These are phyloP conservation scores for Danionella dracula DNA, from an alignment of 2,797 vertebrate genomes.

Conservation along the genomic window DNA sequence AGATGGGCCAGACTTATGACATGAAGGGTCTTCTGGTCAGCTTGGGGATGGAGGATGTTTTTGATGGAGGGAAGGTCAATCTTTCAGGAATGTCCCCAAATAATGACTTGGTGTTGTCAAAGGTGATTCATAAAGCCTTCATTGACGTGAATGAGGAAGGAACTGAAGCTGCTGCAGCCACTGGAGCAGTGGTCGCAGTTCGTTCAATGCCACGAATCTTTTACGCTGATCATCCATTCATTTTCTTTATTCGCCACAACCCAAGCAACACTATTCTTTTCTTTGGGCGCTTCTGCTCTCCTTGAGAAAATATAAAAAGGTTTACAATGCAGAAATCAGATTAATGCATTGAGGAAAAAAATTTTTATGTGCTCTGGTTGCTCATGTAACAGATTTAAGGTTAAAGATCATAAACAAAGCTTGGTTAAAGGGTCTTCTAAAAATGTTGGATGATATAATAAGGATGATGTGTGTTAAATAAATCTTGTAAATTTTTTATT, in stretches of 20 bases:
- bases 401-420: too few species aligned
- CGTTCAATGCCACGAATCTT: background rate
- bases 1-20: background rate
- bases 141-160: constrained; percentile 17
- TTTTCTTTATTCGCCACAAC: constrained; percentile 33
- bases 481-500: too few species aligned
- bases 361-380: too few species aligned
- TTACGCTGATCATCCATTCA: constrained; percentile 23
- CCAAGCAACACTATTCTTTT: constrained; percentile 18
- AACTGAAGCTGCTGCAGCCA: constrained; percentile 4
- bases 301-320: background rate
- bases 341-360: too few species aligned
- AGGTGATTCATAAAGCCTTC: constrained; percentile 20
- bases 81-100: background rate
- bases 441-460: too few species aligned
- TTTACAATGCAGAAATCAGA: too few species aligned
- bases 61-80: background rate
- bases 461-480: too few species aligned
- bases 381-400: too few species aligned
- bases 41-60: constrained; percentile 11
- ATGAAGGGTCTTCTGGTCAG: constrained; percentile 1
- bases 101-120: background rate
- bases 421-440: too few species aligned
- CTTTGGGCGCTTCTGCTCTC: constrained; percentile 18
- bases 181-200: accelerated